phyloP scores from a whole-genome alignment of 2,888 invertebrate genomes.

The Calameuta pallipes region DNA sequence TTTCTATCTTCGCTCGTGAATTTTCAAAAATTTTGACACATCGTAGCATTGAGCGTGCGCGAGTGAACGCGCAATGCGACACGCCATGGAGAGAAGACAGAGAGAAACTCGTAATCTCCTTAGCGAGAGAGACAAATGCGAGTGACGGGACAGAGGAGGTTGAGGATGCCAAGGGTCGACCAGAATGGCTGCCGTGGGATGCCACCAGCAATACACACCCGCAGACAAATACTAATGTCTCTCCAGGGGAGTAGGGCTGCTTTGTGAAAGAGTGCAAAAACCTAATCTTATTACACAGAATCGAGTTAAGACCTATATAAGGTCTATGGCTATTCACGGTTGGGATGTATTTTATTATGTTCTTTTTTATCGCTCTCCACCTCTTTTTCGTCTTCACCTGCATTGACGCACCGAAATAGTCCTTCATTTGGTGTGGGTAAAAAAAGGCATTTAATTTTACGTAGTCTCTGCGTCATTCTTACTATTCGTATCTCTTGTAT shows the following conservation, averaged over 20 bases:
- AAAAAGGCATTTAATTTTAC: not conserved
- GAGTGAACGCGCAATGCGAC: conserved; percentile 62
- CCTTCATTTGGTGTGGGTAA: not conserved
- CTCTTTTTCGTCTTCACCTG: not conserved
- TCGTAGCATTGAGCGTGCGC: conserved; percentile 53
- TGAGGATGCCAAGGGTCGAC: conserved; percentile 8
- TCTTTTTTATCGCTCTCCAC: not conserved
- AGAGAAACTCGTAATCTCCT: conserved; percentile 51
- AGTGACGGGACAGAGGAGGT: not conserved
- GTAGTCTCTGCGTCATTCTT: not conserved
- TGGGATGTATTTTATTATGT: not conserved
- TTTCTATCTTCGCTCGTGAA: not conserved
- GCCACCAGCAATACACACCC: not conserved
- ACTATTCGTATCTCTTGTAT: not conserved
- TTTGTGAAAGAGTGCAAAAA: conserved; percentile 26
- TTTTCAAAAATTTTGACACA: not conserved
- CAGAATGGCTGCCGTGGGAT: not conserved
- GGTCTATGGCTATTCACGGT: conserved; percentile 21
- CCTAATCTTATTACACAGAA: conserved; percentile 40
- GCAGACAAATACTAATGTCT: not conserved
- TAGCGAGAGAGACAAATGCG: conserved; percentile 33
- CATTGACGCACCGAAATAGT: not conserved
- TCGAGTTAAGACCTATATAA: conserved; percentile 34
- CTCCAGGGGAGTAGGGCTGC: conserved; percentile 9
- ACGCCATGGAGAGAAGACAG: conserved; percentile 53